phyloP scores from a whole-genome alignment of 2,797 vertebrate genomes.

The Austrolebias charrua region DNA sequence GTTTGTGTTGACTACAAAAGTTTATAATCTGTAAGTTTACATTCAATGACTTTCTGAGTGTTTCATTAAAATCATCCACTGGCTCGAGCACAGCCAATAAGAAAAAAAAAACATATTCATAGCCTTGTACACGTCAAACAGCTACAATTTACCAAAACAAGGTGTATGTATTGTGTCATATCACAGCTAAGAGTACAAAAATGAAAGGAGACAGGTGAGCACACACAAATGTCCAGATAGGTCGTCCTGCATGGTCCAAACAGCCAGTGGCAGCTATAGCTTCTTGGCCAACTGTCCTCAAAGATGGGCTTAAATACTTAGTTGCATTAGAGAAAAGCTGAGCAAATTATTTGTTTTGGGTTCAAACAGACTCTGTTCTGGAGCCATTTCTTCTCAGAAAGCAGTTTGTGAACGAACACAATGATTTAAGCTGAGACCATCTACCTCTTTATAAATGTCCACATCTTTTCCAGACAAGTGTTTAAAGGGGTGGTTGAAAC shows the following conservation, averaged over 20 bases:
- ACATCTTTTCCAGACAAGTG: too few species aligned
- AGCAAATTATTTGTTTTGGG: constrained; percentile 24
- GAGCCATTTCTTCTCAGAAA: not conserved
- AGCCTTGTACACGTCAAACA: constrained; percentile 4
- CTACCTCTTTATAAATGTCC: too few species aligned
- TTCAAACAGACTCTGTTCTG: constrained; percentile 44
- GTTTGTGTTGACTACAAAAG: too few species aligned
- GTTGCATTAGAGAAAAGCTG: constrained; percentile 3
- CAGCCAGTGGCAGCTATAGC: constrained; percentile 64
- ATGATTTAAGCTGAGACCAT: constrained; percentile 4
- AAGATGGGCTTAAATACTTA: constrained; percentile 16
- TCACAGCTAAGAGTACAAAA: constrained; percentile 3
- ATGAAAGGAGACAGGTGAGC: not conserved
- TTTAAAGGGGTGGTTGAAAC: too few species aligned
- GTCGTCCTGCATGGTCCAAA: constrained; percentile 10
- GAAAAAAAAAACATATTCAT: constrained; percentile 3
- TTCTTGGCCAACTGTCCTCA: constrained; percentile 6
- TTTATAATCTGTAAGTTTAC: too few species aligned
- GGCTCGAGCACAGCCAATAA: too few species aligned
- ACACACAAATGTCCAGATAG: constrained; percentile 9
- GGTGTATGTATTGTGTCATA: not conserved
- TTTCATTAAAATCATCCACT: too few species aligned
- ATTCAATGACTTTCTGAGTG: too few species aligned
- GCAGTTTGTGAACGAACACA: not conserved
- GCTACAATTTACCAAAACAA: not conserved